Conservation (phyloP, 2,888 invertebrate genomes). For the Eilema caniola region DNA sequence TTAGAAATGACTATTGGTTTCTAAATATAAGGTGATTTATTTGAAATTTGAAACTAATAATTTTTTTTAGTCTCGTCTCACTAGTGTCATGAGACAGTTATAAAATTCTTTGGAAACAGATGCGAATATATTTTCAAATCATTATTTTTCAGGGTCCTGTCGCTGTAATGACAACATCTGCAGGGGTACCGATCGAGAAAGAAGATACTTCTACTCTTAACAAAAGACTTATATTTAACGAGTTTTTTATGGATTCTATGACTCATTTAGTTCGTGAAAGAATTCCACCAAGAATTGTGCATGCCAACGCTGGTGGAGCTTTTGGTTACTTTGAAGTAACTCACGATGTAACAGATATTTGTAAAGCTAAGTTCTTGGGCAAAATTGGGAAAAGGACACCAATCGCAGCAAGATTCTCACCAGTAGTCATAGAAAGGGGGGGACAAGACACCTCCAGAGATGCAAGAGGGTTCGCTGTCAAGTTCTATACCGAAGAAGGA, state of each 20-base stretch:
- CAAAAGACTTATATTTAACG: slow-evolving; percentile 12
- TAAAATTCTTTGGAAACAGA: too few species aligned
- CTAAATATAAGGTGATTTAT: too few species aligned
- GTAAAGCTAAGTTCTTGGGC: slow-evolving; percentile 10
- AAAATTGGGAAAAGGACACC: slow-evolving; percentile 16
- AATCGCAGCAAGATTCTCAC: slow-evolving; percentile 9
- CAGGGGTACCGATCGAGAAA: slow-evolving; percentile 92
- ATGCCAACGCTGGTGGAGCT: slow-evolving; percentile 13
- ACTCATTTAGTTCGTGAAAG: slow-evolving; percentile 17
- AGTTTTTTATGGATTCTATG: slow-evolving; percentile 16
- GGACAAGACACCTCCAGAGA: slow-evolving; percentile 16
- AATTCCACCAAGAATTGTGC: slow-evolving; percentile 10
- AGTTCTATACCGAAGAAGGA: slow-evolving; percentile 14
- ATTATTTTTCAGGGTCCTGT: neutral
- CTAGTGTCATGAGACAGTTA: too few species aligned
- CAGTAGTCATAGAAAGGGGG: slow-evolving; percentile 13
- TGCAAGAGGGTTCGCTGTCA: slow-evolving; percentile 13
- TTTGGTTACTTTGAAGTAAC: slow-evolving; percentile 17
- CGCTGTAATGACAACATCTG: slow-evolving; percentile 88
- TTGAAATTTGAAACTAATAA: too few species aligned
- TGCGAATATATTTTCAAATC: neutral
- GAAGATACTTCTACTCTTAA: slow-evolving; percentile 91
- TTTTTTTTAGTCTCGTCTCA: neutral
- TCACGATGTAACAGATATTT: slow-evolving; percentile 11
- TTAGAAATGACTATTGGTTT: too few species aligned